Conservation (phyloP, 1,140 invertebrate species). For the Euwallacea similis region DNA sequence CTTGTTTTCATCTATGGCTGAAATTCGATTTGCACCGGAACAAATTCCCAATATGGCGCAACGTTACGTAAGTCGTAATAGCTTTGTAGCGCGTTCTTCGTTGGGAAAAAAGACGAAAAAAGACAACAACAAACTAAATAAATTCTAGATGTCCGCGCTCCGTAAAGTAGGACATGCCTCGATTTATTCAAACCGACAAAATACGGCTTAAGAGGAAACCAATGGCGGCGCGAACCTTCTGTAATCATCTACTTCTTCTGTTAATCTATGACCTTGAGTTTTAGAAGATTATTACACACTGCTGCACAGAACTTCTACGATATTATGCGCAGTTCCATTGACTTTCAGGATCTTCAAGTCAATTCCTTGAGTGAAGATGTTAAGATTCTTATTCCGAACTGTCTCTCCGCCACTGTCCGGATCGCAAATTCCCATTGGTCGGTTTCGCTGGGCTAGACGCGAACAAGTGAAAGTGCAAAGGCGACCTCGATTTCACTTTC, state of each 20-base stretch:
- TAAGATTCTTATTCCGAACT: too few relatives aligned
- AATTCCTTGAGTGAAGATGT: too few relatives aligned
- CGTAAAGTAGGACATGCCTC: slow-evolving; percentile 53
- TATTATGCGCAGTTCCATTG: too few relatives aligned
- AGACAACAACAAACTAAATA: slow-evolving; percentile 42
- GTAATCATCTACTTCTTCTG: neutral
- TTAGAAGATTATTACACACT: too few relatives aligned
- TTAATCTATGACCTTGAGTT: neutral
- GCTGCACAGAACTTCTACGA: too few relatives aligned
- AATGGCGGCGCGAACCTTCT: slow-evolving; percentile 6
- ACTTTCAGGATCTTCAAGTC: too few relatives aligned
- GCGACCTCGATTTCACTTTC: slow-evolving; percentile 56
- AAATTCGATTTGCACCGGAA: slow-evolving; percentile 12
- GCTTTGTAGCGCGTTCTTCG: slow-evolving; percentile 30
- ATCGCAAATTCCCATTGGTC: slow-evolving; percentile 45
- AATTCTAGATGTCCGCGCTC: slow-evolving; percentile 47
- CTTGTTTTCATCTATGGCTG: too few relatives aligned
- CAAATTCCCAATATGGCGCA: slow-evolving; percentile 32
- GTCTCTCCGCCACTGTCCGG: slow-evolving; percentile 29
- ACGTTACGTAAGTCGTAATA: slow-evolving; percentile 36
- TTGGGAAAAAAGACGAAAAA: slow-evolving; percentile 31
- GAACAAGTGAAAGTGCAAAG: slow-evolving; percentile 56
- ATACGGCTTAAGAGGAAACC: slow-evolving; percentile 38
- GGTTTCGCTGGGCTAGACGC: slow-evolving; percentile 51
- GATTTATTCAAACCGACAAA: slow-evolving; percentile 53